Conservation (phyloP, 2,113 vertebrate species). For the Pipa parva region DNA sequence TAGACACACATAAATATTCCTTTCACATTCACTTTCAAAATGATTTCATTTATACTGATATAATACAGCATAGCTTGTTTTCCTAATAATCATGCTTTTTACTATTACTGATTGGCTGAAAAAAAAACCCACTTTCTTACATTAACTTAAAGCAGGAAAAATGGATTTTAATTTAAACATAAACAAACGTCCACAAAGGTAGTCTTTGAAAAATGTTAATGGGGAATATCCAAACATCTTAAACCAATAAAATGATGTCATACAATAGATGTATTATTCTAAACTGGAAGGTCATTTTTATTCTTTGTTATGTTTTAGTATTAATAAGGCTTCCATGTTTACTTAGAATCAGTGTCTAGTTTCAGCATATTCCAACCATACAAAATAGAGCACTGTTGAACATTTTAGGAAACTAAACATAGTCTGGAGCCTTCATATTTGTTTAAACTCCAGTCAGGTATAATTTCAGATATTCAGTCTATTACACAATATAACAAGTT, state of each 20-base stretch:
- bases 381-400: constrained; percentile 35
- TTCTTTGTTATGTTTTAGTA: constrained; percentile 17
- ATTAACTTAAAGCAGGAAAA: constrained; percentile 6
- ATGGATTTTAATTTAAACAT: constrained; percentile 28
- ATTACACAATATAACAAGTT: constrained; percentile 14
- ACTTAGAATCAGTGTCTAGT: constrained; percentile 29
- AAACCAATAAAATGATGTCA: constrained; percentile 36
- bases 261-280: constrained; percentile 32
- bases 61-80: constrained; percentile 14
- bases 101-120: constrained; percentile 1
- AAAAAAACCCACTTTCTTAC: constrained; percentile 32
- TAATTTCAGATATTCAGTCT: constrained; percentile 15
- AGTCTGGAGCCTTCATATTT: constrained; percentile 30
- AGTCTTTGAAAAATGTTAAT: constrained; percentile 26
- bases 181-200: constrained; percentile 34
- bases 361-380: constrained; percentile 21
- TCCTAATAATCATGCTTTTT: constrained; percentile 21
- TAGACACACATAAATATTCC: background rate
- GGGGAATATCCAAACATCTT: constrained; percentile 36
- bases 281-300: constrained; percentile 33
- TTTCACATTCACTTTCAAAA: constrained; percentile 1
- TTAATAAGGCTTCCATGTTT: constrained; percentile 35
- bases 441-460: constrained; percentile 8
- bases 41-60: constrained; percentile 1
- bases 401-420: constrained; percentile 22